These are phyloP conservation scores for Nansenia antarctica DNA, from an alignment of 2,113 vertebrate genomes.

Conservation along the genomic window DNA sequence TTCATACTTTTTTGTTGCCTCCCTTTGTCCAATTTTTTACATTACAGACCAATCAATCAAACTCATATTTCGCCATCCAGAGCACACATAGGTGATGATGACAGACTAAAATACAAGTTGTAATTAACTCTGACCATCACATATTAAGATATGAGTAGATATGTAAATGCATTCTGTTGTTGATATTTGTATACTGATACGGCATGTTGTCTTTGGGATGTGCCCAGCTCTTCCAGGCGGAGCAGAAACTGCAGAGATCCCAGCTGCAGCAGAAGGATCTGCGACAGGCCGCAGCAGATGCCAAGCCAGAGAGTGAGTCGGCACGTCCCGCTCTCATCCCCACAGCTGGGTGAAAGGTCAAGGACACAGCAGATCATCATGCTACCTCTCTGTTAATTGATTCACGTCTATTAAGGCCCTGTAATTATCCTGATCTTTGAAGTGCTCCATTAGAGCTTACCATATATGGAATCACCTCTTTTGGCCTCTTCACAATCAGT, in stretches of 20 bases:
- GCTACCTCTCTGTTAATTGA: constrained; percentile 37
- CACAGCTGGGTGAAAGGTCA: constrained; percentile 38
- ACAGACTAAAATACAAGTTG: not conserved
- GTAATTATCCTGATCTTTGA: constrained; percentile 51
- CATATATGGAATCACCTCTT: constrained; percentile 27
- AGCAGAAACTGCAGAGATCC: constrained; percentile 89
- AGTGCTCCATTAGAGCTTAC: constrained; percentile 36
- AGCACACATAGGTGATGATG: not conserved
- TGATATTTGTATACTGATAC: constrained; percentile 3
- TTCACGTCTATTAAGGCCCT: constrained; percentile 48
- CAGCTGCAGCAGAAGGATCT: constrained; percentile 92
- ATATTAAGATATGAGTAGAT: not conserved
- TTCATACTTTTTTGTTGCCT: not conserved
- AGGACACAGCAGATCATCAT: constrained; percentile 28
- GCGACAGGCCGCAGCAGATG: constrained; percentile 86
- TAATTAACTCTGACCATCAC: not conserved
- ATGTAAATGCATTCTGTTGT: constrained; percentile 4
- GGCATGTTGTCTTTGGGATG: constrained; percentile 8
- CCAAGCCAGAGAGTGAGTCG: constrained; percentile 94
- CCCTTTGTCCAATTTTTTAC: not conserved
- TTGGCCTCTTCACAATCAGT: constrained; percentile 11
- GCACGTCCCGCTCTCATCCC: constrained; percentile 4
- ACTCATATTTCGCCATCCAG: not conserved
- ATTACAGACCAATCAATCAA: not conserved
- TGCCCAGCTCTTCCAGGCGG: constrained; percentile 86